phyloP scores from a whole-genome alignment of 1,140 invertebrate species.

The Drosophila insularis region DNA sequence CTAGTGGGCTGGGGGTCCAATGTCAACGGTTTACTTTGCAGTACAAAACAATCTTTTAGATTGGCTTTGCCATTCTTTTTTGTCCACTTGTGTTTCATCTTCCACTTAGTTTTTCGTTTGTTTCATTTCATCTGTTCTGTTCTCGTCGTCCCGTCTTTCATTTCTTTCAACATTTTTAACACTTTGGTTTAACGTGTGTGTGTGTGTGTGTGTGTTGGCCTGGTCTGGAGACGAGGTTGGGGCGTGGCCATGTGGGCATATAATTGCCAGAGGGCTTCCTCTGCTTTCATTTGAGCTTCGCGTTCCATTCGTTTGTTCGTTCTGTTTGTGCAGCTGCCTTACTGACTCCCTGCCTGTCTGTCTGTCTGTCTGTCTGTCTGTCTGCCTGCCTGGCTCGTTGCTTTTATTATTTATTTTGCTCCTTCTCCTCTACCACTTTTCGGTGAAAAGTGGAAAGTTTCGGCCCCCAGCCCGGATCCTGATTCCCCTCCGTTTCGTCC shows the following conservation, averaged over 20 bases:
- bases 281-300: conserved; percentile 4
- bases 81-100: not conserved
- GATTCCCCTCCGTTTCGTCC: not conserved
- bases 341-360: conserved; percentile 14
- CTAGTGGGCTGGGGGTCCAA: not conserved
- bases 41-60: conserved; percentile 38
- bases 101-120: not conserved
- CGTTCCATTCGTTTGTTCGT: conserved; percentile 19
- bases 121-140: conserved; percentile 5
- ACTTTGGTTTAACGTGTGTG: conserved; percentile 30
- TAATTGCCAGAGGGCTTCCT: conserved; percentile 39
- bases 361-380: not conserved
- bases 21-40: conserved; percentile 40
- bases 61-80: conserved; percentile 47
- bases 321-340: conserved; percentile 52
- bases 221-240: conserved; percentile 4
- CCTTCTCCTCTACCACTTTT: conserved; percentile 1
- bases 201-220: not conserved
- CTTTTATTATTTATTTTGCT: conserved; percentile 55
- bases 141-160: not conserved
- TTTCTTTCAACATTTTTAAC: conserved; percentile 40
- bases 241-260: conserved; percentile 26
- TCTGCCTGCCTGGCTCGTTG: not conserved
- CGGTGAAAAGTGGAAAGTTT: conserved; percentile 12
- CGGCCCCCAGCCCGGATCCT: not conserved